phyloP scores from a whole-genome alignment of 2,113 vertebrate species.

The Mohoua ochrocephala region DNA sequence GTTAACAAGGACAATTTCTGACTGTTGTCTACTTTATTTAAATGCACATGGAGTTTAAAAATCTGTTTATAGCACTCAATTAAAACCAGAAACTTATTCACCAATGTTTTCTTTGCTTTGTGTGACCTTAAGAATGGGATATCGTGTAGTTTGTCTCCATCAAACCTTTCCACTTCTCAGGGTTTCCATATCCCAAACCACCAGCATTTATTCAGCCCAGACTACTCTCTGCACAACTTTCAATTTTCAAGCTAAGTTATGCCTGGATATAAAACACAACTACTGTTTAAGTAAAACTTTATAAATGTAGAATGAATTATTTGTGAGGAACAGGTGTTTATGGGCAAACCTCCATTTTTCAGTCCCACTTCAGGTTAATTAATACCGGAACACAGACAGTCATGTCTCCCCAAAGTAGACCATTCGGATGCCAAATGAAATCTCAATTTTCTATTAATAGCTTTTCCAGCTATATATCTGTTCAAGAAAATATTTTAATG shows the following conservation, averaged over 20 bases:
- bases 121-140: not conserved
- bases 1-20: not conserved
- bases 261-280: not conserved
- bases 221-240: not conserved
- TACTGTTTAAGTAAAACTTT: not conserved
- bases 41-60: not conserved
- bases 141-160: not conserved
- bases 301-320: not conserved
- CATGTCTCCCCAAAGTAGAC: not conserved
- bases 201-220: not conserved
- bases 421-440: not conserved
- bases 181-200: not conserved
- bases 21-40: not conserved
- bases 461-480: not conserved
- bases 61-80: not conserved
- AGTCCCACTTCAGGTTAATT: not conserved
- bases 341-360: not conserved
- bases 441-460: not conserved
- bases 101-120: not conserved
- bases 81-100: not conserved
- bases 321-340: not conserved
- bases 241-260: not conserved
- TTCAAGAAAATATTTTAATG: not conserved
- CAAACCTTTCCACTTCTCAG: not conserved
- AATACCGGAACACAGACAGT: not conserved